These are phyloP conservation scores for Stenopsyche tienmushanensis DNA, from an alignment of 1,140 invertebrate genomes.

Conservation along the genomic window DNA sequence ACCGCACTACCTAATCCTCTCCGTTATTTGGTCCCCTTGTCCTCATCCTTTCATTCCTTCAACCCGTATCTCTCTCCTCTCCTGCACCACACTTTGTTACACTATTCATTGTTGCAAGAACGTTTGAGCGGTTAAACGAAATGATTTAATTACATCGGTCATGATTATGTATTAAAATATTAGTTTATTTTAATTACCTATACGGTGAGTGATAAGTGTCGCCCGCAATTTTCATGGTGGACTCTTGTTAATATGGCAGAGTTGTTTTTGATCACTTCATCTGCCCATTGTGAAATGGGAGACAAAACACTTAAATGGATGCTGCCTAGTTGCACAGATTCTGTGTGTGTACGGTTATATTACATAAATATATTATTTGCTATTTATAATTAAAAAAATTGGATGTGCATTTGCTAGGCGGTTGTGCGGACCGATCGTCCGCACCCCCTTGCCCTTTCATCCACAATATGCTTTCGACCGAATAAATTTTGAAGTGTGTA, in stretches of 20 bases:
- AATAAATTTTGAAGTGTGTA: conserved; percentile 46
- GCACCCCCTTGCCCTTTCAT: conserved; percentile 48
- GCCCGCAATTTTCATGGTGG: conserved; percentile 4
- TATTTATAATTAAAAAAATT: conserved; percentile 34
- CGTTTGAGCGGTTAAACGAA: conserved; percentile 40
- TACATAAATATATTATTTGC: conserved; percentile 27
- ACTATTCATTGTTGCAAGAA: conserved; percentile 36
- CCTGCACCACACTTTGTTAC: conserved; percentile 38
- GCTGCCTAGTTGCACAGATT: conserved; percentile 23
- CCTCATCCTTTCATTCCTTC: conserved; percentile 52
- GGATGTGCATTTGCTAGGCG: conserved; percentile 22
- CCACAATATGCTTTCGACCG: conserved; percentile 55
- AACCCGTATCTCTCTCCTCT: conserved; percentile 43
- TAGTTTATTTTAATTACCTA: conserved; percentile 25
- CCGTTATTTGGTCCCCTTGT: conserved; percentile 47
- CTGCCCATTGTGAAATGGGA: conserved; percentile 1
- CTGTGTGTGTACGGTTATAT: conserved; percentile 19
- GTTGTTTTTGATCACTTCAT: conserved; percentile 6
- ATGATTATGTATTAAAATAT: not conserved
- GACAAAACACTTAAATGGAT: conserved; percentile 17
- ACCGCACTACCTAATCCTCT: conserved; percentile 48
- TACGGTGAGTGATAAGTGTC: conserved; percentile 20
- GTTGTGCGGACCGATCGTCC: conserved; percentile 3
- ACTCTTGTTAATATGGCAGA: conserved; percentile 13
- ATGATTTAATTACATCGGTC: not conserved